Base-by-base conservation (phyloP, 30 jellyfish, hydroid and myxozoan species). In the Turritopsis rubra region DNA sequence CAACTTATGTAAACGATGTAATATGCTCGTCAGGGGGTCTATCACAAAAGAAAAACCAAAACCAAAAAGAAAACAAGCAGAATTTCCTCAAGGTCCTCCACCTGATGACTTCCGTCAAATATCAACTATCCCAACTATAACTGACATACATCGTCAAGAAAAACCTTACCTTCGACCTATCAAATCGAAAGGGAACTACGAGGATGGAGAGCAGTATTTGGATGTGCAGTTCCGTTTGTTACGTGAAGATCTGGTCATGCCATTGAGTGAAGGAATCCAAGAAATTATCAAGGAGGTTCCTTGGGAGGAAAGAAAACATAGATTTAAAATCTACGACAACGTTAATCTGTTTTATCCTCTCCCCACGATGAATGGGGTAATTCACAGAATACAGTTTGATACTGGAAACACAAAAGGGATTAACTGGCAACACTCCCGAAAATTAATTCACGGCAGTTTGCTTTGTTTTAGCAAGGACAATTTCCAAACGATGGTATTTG, bases 151-250 rank as follows among this genome's bases (percentile, higher is more conserved):
- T 9, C 29, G 70, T 31, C 85, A 75, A 28, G 76, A 68, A 30
- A 28, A 41, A 24, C 83, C 89, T 3, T 82, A 71, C 28, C 93
- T 88, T 28, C 60, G 96, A 9, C 92, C 97, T 20, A 85, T 90
- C 66, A 85, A 85, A 66, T 24, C 85, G 18, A 24, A 71, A 29
- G 96, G 96, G 28, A 52, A 41, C 26, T 84, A 89, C 66, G 17
- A 76, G 21, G 81, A 72, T 72, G 85, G 88, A 16, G 90, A 89
- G 27, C 90, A 84, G 52, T 89, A 89, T 75, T 72, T 89, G 53
- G 91, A 89, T 31, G 77, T 85, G 8, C 96, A 89, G 28, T 89
- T 71, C 41, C 72, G 96, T 18, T 83, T 89, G 31, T 75, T 89
- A 19, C 82, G 86, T 19, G 96, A 89, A 66, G 96, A 89, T 28